Evolutionary conservation across 2,797 vertebrate species (phyloP).

Genomic region (Pteronotus mesoamericanus): DNA sequence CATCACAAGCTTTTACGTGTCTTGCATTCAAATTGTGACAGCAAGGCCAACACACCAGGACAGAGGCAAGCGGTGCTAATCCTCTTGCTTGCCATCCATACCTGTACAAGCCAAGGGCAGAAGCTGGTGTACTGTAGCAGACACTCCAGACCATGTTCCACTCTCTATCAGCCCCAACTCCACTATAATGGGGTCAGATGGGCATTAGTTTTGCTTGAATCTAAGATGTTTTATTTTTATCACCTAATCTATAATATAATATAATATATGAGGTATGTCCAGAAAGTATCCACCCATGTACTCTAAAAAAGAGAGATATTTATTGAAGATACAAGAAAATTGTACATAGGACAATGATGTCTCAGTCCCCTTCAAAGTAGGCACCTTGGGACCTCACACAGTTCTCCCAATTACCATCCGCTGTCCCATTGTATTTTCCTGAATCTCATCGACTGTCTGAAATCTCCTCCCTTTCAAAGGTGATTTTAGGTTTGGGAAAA

Average conservation of each 20-base stretch:
- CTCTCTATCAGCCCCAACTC: not conserved
- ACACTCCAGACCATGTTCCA: not conserved
- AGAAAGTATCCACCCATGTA: too few relatives aligned
- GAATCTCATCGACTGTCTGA: too few relatives aligned
- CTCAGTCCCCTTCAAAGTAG: too few relatives aligned
- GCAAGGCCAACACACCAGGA: not conserved
- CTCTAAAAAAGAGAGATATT: too few relatives aligned
- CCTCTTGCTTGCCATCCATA: not conserved
- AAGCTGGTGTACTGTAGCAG: not conserved
- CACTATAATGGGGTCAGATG: not conserved
- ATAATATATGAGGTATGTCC: too few relatives aligned
- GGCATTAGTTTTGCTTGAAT: not conserved
- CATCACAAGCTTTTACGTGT: not conserved
- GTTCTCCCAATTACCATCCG: too few relatives aligned
- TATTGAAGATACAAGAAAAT: too few relatives aligned
- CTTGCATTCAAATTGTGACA: not conserved
- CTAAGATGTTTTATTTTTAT: not conserved
- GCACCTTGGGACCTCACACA: too few relatives aligned
- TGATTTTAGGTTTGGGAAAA: too few relatives aligned
- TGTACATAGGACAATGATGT: too few relatives aligned
- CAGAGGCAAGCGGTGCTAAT: fast-evolving
- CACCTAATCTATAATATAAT: not conserved
- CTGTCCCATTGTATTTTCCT: too few relatives aligned
- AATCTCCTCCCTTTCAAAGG: too few relatives aligned
- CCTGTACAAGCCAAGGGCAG: not conserved